A percentile compares a stretch with the other conserved stretches of the same genome.
Evolutionary conservation across 2,797 vertebrate genomes (phyloP).

Genomic region (Sebastes nivosus): DNA sequence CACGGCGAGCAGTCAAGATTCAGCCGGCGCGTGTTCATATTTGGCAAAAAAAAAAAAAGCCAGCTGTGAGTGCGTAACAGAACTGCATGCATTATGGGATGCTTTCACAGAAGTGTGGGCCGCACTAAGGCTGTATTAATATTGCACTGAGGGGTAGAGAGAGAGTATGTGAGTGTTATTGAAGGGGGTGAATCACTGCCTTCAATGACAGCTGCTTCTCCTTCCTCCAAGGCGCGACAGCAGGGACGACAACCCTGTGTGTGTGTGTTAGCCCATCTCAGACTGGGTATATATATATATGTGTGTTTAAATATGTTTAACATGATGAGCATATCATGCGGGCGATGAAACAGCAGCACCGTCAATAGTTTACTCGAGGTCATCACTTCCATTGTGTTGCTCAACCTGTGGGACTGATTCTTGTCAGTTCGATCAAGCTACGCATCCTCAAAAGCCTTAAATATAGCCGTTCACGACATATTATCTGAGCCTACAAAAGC

Average conservation of each 20-base stretch:
- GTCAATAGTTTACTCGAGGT: neutral
- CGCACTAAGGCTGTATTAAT: conserved; percentile 52
- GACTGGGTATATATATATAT: neutral
- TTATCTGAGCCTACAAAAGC: conserved; percentile 28
- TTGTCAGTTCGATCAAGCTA: conserved; percentile 1
- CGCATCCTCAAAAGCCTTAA: neutral
- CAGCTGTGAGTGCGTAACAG: conserved; percentile 48
- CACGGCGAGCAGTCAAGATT: neutral
- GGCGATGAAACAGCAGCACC: neutral
- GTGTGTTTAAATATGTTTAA: neutral
- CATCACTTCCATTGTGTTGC: neutral
- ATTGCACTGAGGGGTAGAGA: conserved; percentile 38
- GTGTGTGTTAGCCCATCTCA: neutral
- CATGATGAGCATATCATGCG: neutral
- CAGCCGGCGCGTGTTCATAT: conserved; percentile 39
- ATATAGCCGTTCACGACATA: conserved; percentile 11
- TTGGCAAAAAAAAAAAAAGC: conserved; percentile 15
- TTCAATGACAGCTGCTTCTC: conserved; percentile 46
- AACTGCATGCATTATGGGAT: conserved; percentile 65
- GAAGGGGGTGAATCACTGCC: conserved; percentile 36
- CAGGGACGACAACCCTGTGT: neutral
- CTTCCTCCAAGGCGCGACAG: neutral
- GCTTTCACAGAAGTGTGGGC: conserved; percentile 58
- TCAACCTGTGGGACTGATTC: neutral
- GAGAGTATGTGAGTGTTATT: conserved; percentile 5